These are phyloP conservation scores for Colius striatus DNA, from an alignment of 2,113 vertebrate genomes.

Conservation along the genomic window DNA sequence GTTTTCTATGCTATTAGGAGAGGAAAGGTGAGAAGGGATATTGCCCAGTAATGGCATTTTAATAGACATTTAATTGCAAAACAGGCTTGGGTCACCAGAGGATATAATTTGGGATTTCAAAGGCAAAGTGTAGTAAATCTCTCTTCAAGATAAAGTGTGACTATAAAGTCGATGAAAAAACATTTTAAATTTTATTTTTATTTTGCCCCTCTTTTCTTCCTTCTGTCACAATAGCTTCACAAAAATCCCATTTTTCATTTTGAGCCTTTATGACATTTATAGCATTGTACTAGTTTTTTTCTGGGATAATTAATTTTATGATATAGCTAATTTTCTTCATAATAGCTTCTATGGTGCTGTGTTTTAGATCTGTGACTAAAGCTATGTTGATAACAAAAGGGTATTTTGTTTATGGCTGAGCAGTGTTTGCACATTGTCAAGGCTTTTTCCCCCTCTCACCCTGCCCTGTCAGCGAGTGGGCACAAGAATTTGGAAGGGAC, in stretches of 20 bases:
- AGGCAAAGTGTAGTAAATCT: neutral
- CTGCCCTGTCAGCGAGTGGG: accelerated
- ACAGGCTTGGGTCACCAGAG: neutral
- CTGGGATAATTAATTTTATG: neutral
- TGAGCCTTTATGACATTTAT: neutral
- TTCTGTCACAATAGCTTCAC: neutral
- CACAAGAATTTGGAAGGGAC: neutral
- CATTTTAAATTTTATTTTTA: neutral
- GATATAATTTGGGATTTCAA: neutral
- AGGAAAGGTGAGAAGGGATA: neutral
- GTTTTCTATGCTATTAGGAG: neutral
- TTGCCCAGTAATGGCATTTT: neutral
- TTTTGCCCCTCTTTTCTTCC: neutral
- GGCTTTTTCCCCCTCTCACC: neutral
- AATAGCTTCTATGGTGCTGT: neutral
- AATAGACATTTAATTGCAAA: neutral
- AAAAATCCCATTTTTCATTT: neutral
- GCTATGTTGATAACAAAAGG: accelerated
- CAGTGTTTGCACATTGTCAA: neutral
- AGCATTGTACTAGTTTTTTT: neutral
- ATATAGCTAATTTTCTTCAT: neutral
- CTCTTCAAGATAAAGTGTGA: neutral
- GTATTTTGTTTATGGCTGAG: neutral
- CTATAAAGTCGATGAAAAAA: neutral
- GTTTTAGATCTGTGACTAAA: neutral